These are phyloP conservation scores for Planococcus citri DNA, from an alignment of 1,140 invertebrate genomes.

Conservation along the genomic window DNA sequence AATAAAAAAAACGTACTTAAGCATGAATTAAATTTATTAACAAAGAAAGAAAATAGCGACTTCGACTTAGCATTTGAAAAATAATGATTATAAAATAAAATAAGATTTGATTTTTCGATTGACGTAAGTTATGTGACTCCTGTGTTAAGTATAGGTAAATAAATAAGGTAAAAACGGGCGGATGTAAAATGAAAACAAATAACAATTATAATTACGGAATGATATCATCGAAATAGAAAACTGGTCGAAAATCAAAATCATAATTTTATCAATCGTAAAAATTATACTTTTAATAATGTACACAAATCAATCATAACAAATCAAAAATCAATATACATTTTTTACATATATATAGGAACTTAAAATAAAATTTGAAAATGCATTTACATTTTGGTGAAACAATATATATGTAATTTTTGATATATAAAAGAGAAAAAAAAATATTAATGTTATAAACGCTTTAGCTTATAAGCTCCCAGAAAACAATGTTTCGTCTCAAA, in stretches of 20 bases:
- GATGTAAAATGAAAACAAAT: not conserved
- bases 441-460: too few species aligned
- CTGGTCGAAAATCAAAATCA: not conserved
- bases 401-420: slow-evolving; percentile 1
- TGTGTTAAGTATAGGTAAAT: too few species aligned
- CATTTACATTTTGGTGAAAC: slow-evolving; percentile 15
- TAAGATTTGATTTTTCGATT: too few species aligned
- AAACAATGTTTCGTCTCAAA: too few species aligned
- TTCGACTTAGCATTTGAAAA: too few species aligned
- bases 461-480: too few species aligned
- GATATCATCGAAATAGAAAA: not conserved
- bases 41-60: not conserved
- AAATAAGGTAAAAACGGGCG: too few species aligned
- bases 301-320: slow-evolving; percentile 10
- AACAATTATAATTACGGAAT: not conserved
- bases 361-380: slow-evolving; percentile 17
- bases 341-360: slow-evolving; percentile 19
- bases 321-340: slow-evolving; percentile 13
- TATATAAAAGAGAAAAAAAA: not conserved
- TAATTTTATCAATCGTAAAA: not conserved
- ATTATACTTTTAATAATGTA: not conserved
- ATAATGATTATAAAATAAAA: too few species aligned
- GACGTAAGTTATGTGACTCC: too few species aligned
- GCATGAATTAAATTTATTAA: not conserved
- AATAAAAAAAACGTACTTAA: not conserved